Conservation (phyloP, 2,113 vertebrate genomes). For the Picathartes gymnocephalus region DNA sequence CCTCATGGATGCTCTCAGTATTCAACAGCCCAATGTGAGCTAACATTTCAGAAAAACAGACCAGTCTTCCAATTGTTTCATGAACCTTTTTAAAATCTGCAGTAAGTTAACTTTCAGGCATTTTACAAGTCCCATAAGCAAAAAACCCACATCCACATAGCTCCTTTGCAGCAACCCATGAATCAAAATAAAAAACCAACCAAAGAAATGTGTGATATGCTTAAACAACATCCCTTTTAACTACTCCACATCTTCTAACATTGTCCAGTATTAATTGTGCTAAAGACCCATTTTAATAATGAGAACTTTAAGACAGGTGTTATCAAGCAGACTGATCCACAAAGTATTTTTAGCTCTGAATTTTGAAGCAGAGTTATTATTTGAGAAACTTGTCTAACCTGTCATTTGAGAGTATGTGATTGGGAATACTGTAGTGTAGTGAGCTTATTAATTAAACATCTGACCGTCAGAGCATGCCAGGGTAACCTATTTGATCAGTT, state of each 20-base stretch:
- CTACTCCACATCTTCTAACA: background rate
- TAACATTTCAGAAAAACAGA: background rate
- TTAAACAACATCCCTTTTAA: background rate
- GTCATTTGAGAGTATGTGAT: background rate
- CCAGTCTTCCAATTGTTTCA: background rate
- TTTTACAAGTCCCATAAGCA: background rate
- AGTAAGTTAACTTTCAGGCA: conserved; percentile 17
- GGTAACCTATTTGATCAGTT: conserved; percentile 65
- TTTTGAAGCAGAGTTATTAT: conserved; percentile 9
- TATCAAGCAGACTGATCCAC: conserved; percentile 7
- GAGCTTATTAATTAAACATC: conserved; percentile 71
- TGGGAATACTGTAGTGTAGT: background rate
- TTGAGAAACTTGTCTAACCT: conserved; percentile 42
- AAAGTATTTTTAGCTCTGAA: conserved; percentile 34
- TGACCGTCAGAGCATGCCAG: conserved; percentile 24
- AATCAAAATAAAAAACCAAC: background rate
- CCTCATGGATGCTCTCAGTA: background rate
- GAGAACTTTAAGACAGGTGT: background rate
- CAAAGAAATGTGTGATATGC: background rate
- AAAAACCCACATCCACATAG: background rate
- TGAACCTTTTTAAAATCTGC: conserved; percentile 21
- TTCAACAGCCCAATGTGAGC: conserved; percentile 27
- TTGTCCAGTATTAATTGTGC: background rate
- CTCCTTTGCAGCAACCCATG: background rate
- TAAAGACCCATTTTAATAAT: background rate